Evolutionary conservation across 2,113 vertebrate species (phyloP), one percentile per base, ranked within the genome.

Genomic region (Edolisoma coerulescens): DNA sequence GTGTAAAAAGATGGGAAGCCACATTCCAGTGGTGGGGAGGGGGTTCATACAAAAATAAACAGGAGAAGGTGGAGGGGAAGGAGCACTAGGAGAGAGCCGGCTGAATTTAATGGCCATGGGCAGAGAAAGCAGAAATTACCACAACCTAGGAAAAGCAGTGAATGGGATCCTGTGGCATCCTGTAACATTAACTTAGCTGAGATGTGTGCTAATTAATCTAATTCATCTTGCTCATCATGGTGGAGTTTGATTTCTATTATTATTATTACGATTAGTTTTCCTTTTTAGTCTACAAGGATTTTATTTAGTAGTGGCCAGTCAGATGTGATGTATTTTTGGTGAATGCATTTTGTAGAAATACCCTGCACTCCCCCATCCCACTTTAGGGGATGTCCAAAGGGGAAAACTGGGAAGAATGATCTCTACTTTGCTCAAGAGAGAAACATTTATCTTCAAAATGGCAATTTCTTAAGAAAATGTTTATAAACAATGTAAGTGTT

Each of bases 21-120:
- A 27, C 4, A 1, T 59, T 60, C 14, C 27, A 14, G 1, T 7
- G 11, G 11, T 4, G 32, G 14, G 21, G n/a, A n/a, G n/a, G 7
- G 1, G 2, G 20, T 59, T 86, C 33, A 24, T 39, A 47, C 0
- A 4, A 11, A 81, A 50, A 47, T 37, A 30, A 63, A 13, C 3
- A 50, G 60, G 39, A 45, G 17, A 73, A 63, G 24, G 18, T 69
- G 24, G 24, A 82, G 19, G 7, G 33, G 13, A 64, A 60, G 30
- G 17, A 84, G 9, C 33, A 16, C 18, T 28, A 5, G 54, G 47
- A 39, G 20, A 77, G 16, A 59, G 45, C 18, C 87, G 47, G 52
- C 35, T 70, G 33, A 79, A 19, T 67, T 39, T 57, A 33, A 21
- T 30, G n/a, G 28, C 45, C 16, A 1, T 32, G 54, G 52, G 16